These are phyloP conservation scores for Teleopsis dalmanni DNA, from an alignment of 1,140 invertebrate genomes.

Conservation along the genomic window DNA sequence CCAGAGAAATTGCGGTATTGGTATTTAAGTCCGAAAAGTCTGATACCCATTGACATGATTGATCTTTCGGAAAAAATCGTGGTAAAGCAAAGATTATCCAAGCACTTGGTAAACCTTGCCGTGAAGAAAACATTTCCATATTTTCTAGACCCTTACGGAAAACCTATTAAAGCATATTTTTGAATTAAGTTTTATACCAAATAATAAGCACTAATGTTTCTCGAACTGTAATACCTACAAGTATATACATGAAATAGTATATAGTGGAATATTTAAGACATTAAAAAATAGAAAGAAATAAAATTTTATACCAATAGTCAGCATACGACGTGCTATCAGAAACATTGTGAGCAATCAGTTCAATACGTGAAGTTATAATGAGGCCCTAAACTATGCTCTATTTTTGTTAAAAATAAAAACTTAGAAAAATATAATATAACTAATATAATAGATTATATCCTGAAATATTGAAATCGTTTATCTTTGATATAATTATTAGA, in stretches of 20 bases:
- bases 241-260: no score
- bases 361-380: no score
- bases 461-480: no score
- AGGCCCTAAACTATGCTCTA: no score
- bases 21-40: constrained; percentile 49
- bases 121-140: constrained; percentile 48
- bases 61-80: constrained; percentile 50
- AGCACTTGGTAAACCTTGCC: constrained; percentile 48
- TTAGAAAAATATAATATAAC: no score
- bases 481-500: no score
- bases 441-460: no score
- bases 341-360: no score
- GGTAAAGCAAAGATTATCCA: constrained; percentile 62
- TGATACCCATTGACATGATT: constrained; percentile 43
- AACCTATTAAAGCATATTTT: constrained; percentile 38
- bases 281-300: not conserved
- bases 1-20: constrained; percentile 55
- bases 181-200: not conserved
- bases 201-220: not conserved
- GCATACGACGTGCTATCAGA: not conserved
- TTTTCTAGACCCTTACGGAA: constrained; percentile 52
- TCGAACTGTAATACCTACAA: no score
- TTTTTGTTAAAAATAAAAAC: no score
- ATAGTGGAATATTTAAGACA: not conserved
- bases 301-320: not conserved